These are phyloP conservation scores for Microhierax caerulescens DNA, from an alignment of 2,797 vertebrate species.

Conservation along the genomic window DNA sequence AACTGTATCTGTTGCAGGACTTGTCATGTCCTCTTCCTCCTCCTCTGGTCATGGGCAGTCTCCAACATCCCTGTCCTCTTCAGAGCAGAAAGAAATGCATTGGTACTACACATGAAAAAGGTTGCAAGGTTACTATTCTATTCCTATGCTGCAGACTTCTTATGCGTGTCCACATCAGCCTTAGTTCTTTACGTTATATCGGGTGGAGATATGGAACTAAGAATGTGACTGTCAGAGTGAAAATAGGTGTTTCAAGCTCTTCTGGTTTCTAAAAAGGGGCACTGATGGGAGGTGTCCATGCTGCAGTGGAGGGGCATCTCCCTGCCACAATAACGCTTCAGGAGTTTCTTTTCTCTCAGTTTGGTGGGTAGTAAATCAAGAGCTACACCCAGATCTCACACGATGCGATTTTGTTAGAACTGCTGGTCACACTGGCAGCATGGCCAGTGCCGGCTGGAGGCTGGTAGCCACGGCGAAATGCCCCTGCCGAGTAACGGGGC, in stretches of 20 bases:
- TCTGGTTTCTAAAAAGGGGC: not conserved
- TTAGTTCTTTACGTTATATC: not conserved
- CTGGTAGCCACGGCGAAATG: not conserved
- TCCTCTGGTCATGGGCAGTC: fast-evolving
- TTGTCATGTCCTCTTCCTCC: not conserved
- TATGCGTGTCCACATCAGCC: fast-evolving
- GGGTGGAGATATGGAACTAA: not conserved
- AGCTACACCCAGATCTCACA: not conserved
- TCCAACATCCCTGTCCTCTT: not conserved
- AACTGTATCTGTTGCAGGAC: not conserved
- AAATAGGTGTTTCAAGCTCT: not conserved
- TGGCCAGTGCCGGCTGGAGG: not conserved
- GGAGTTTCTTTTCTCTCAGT: not conserved
- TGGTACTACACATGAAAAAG: not conserved
- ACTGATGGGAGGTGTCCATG: not conserved
- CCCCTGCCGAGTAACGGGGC: not conserved
- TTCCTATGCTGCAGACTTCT: not conserved
- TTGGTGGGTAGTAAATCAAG: not conserved
- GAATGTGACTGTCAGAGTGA: not conserved
- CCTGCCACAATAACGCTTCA: not conserved
- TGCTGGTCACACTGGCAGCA: not conserved
- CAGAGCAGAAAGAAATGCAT: not conserved
- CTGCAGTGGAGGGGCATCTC: not conserved
- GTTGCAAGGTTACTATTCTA: fast-evolving
- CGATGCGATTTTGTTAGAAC: not conserved